Conservation (phyloP, 2,888 invertebrate genomes). For the Blastobasis lacticolella region DNA sequence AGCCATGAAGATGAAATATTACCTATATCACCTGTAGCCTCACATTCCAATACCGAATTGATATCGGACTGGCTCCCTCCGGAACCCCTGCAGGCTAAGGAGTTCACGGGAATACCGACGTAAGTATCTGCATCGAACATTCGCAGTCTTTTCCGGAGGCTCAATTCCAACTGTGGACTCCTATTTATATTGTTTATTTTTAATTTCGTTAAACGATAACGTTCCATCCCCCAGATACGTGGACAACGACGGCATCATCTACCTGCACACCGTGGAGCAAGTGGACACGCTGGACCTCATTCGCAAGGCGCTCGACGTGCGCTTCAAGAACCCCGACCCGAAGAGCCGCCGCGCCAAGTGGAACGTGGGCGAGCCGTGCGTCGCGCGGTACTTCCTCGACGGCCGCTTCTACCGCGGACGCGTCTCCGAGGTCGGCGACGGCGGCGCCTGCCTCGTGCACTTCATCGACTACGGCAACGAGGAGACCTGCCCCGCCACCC, state of each 20-base stretch:
- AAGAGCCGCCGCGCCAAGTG: slow-evolving; percentile 69
- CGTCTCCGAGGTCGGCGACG: slow-evolving; percentile 59
- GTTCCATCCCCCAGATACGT: slow-evolving; percentile 36
- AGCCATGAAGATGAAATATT: too few relatives aligned
- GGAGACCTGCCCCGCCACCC: slow-evolving; percentile 73
- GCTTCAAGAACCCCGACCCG: slow-evolving; percentile 56
- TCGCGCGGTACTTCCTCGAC: slow-evolving; percentile 79
- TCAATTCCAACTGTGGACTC: background rate
- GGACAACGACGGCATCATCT: slow-evolving; percentile 63
- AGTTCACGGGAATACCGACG: slow-evolving; percentile 77
- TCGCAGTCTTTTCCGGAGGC: background rate
- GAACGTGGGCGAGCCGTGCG: slow-evolving; percentile 78
- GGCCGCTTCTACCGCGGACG: slow-evolving; percentile 81
- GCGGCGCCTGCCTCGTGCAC: slow-evolving; percentile 67
- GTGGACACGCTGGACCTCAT: slow-evolving; percentile 63
- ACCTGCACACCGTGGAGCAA: slow-evolving; percentile 45
- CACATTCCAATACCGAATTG: slow-evolving; percentile 33
- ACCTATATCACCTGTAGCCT: too few relatives aligned
- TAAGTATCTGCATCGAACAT: slow-evolving; percentile 55
- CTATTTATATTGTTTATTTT: background rate
- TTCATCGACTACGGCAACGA: slow-evolving; percentile 91
- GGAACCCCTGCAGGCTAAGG: slow-evolving; percentile 53
- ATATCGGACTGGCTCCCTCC: slow-evolving; percentile 77
- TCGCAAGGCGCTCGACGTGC: slow-evolving; percentile 57
- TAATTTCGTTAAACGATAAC: too few relatives aligned